Evolutionary conservation across 1,140 invertebrate species (phyloP), one percentile per base, ranked within the genome.

Genomic region (Drosophila sturtevanti): DNA sequence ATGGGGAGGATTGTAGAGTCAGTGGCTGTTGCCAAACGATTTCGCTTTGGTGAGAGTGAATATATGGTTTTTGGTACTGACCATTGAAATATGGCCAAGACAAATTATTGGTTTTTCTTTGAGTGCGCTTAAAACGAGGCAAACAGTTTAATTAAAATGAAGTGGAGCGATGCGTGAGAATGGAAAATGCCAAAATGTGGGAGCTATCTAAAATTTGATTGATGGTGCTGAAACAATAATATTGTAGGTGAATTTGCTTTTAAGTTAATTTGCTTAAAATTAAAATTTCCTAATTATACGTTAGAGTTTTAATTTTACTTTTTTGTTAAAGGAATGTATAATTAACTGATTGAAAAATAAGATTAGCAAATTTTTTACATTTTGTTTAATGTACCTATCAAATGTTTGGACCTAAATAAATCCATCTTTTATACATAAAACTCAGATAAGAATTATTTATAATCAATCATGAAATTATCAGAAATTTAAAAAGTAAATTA

Each of bases 61-160:
- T 10, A 18, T 44, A n/a, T 38, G 31, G 34, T 41, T 34, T 21
- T 60, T 60, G 58, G 58, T n/a, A 14, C 22, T 62, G 52, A 31
- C 68, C 72, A 77, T 66, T 89, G 72, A 87, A 87, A 87, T 87
- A 87, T 89, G 79, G 76, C 44, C 38, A 82, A 89, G 79, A 89
- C 75, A 87, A 89, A 89, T 89, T 87, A 89, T 87, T 87, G 79
- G 84, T 77, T 73, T 87, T 87, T 77, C 75, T 79, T 70, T 76
- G 82, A 86, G 81, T 72, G 71, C 68, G 63, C 71, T 79, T 65
- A 63, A 86, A 86, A 86, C 56, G 68, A 81, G 72, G 66, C 65
- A 68, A 79, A 77, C 77, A 72, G 81, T 86, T 86, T 86, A 86
- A 86, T 86, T 86, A 86, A 86, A 86, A 86, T 78, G 59, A 71